A percentile compares a stretch with the other conserved stretches of the same genome.
Conservation (phyloP, 1,140 invertebrate genomes). For the Bombus haemorrhoidalis region DNA sequence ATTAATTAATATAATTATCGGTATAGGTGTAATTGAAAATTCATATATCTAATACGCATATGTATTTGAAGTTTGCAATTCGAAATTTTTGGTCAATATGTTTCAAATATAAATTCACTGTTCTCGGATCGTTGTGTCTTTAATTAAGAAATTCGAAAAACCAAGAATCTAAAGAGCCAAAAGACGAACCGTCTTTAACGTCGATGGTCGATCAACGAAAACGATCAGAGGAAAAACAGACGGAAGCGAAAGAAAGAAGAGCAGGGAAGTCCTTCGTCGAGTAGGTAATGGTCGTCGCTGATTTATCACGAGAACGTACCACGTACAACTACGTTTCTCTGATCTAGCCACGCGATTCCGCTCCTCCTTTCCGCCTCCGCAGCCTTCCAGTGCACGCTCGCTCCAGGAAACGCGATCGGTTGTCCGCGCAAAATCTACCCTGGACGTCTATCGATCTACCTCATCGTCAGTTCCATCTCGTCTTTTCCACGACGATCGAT, state of each 20-base stretch:
- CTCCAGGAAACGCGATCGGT: constrained; percentile 34
- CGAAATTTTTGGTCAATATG: no score
- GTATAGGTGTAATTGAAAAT: no score
- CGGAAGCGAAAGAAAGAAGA: background rate
- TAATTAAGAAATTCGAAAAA: no score
- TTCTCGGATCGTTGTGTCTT: no score
- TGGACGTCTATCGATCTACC: background rate
- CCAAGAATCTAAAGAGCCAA: no score
- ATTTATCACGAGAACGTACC: background rate
- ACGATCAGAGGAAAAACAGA: background rate
- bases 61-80: no score
- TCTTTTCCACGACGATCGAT: constrained; percentile 13
- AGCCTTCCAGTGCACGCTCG: background rate
- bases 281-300: background rate
- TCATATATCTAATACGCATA: no score
- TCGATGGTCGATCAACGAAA: background rate
- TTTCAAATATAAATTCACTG: no score
- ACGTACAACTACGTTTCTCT: background rate
- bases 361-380: background rate
- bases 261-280: no score
- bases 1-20: no score
- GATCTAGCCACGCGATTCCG: background rate
- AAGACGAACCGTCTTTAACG: no score
- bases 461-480: background rate
- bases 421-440: constrained; percentile 18